Evolutionary conservation across 2,888 invertebrate species (phyloP), one percentile per base, ranked within the genome.

Genomic region (Elysia crispata): DNA sequence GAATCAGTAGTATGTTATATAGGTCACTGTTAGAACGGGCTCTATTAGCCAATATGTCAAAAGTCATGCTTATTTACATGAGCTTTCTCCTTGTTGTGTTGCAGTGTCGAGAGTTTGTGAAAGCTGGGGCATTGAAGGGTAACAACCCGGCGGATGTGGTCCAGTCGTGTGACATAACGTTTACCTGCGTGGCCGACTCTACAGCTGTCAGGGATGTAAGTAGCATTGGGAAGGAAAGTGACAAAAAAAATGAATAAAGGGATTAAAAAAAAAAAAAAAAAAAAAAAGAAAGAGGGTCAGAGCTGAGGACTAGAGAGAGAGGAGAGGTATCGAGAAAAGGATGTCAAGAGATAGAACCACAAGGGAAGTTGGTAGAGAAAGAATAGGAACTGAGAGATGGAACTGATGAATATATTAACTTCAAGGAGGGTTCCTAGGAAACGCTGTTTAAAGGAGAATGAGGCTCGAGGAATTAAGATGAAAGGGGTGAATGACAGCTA

Each of bases 141-240:
- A 94, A 95, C 89, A 97, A 97, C 3, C 98, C 98, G 1, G 96
- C 96, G 88, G 98, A 98, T 90, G 98, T 98, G 15, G 96, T 98
- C 25, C 95, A 95, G 86, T 95, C 95, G 77, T 96, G 97, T 0
- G 98, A 98, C 92, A 96, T 98, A 86, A 98, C 97, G 76, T 98
- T 98, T 93, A 97, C 96, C 15, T 98, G 98, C 91, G 97, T 98
- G 20, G 95, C 98, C 0, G 98, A 98, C 93, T 97, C 98, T 1
- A 95, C 96, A 89, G 97, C 97, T 78, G 97, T 97, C 78, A 97
- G 97, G 94, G 97, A 97, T 94, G 97, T 97, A 93, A 94, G 94
- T 60, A 23, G 3, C 15, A 15, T 3, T 20, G 23, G 60, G 3
- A 6, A 15, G 15, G 60, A 6, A 18, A 60, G 60, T 5, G n/a